Evolutionary conservation across 2,797 vertebrate species (phyloP).

Genomic region (Labroides dimidiatus): DNA sequence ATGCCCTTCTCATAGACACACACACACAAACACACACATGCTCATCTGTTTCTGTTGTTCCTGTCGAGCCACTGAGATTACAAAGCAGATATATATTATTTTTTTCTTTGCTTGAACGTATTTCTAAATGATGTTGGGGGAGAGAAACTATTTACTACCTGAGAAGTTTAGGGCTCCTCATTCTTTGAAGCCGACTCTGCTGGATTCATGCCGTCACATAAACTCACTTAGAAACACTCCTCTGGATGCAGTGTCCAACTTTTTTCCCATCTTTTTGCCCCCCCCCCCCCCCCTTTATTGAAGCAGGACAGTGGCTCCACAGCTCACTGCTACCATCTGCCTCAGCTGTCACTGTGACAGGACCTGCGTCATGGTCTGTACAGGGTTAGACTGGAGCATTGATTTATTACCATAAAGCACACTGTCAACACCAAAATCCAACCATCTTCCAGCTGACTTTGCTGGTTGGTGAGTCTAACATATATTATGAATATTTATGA

Average conservation of each 20-base stretch:
- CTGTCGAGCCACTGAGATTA: conserved; percentile 15
- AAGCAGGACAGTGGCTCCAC: conserved; percentile 23
- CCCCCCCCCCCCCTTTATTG: neutral
- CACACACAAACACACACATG: neutral
- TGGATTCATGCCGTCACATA: neutral
- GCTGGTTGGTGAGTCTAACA: neutral
- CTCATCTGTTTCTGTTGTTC: conserved; percentile 16
- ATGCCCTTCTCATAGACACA: neutral
- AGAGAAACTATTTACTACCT: conserved; percentile 16
- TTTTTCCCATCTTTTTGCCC: conserved; percentile 5
- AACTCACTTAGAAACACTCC: neutral
- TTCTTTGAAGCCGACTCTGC: conserved; percentile 15
- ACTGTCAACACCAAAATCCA: conserved; percentile 7
- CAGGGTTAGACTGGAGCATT: neutral
- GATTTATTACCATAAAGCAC: conserved; percentile 13
- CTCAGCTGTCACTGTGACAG: conserved; percentile 31
- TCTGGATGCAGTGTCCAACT: conserved; percentile 25
- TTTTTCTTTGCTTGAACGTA: conserved; percentile 4
- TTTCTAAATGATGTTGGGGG: conserved; percentile 1
- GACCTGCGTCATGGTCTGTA: conserved; percentile 19
- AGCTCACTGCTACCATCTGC: conserved; percentile 22
- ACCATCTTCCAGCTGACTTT: neutral
- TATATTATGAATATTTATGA: conserved; percentile 27
- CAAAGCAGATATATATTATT: neutral
- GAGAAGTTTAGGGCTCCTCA: conserved; percentile 16